phyloP scores from a whole-genome alignment of 2,113 vertebrate genomes.

The Manacus vitellinus region DNA sequence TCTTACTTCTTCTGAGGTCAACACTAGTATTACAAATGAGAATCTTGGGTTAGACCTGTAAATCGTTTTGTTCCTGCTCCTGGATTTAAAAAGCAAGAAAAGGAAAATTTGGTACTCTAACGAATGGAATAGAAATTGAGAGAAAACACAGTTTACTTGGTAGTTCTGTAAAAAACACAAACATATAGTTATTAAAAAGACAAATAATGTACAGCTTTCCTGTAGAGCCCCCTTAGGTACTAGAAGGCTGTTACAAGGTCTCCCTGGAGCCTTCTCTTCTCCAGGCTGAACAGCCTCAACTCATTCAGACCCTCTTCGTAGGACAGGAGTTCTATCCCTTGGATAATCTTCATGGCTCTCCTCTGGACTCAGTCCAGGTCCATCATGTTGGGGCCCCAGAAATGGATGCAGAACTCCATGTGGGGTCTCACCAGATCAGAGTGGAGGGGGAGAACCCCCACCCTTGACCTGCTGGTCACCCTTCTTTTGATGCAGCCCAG shows the following conservation, averaged over 20 bases:
- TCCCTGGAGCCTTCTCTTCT: not conserved
- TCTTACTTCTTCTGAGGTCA: not conserved
- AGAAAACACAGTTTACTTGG: not conserved
- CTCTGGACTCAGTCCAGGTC: not conserved
- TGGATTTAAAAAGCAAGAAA: not conserved
- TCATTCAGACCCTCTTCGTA: not conserved
- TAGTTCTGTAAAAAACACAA: not conserved
- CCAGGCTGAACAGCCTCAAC: not conserved
- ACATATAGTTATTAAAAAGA: not conserved
- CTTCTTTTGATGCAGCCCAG: not conserved
- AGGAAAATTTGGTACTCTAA: not conserved
- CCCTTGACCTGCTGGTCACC: not conserved
- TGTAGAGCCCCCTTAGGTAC: not conserved
- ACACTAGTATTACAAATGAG: not conserved
- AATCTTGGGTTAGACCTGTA: not conserved
- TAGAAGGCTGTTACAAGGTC: not conserved
- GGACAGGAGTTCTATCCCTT: not conserved
- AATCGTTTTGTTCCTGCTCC: not conserved
- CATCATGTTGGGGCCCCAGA: not conserved
- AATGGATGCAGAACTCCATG: not conserved
- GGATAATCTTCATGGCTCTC: not conserved
- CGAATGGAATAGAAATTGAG: not conserved
- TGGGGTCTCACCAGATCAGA: not conserved
- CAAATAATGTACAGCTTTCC: not conserved
- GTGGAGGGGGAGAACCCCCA: not conserved